These are phyloP conservation scores for Indri indri DNA, from an alignment of 2,113 vertebrate genomes.

Conservation along the genomic window DNA sequence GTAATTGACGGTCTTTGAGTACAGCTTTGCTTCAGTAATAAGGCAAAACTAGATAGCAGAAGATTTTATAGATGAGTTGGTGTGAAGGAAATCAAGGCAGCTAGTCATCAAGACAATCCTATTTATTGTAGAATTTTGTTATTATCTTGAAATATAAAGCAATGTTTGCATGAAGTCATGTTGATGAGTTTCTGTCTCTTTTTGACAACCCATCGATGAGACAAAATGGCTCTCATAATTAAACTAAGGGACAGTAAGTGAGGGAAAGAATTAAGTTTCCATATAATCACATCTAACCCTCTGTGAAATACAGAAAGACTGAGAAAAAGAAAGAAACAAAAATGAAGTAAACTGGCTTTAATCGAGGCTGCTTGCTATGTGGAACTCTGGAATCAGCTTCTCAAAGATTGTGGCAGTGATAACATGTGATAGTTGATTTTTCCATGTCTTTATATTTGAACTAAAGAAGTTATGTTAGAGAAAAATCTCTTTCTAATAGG, in stretches of 20 bases:
- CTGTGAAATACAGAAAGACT: slow-evolving; percentile 12
- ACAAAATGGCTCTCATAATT: not conserved
- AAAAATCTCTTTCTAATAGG: slow-evolving; percentile 38
- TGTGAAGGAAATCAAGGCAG: slow-evolving; percentile 23
- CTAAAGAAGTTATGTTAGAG: not conserved
- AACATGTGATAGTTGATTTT: not conserved
- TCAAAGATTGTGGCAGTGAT: not conserved
- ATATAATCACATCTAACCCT: slow-evolving; percentile 24
- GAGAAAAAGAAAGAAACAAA: not conserved
- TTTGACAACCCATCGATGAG: not conserved
- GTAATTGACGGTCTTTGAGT: not conserved
- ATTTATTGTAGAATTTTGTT: slow-evolving; percentile 38
- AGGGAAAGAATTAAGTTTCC: slow-evolving; percentile 37
- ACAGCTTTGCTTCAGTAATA: not conserved
- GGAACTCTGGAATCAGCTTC: not conserved
- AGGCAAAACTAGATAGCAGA: not conserved
- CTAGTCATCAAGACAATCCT: not conserved
- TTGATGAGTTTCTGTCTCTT: slow-evolving; percentile 23
- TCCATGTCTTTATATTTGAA: not conserved
- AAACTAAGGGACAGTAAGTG: slow-evolving; percentile 38
- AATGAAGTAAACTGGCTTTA: not conserved
- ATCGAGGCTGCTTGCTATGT: not conserved
- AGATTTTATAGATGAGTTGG: slow-evolving; percentile 28
- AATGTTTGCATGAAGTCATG: not conserved
- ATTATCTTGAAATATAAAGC: slow-evolving; percentile 17